Evolutionary conservation across 2,888 invertebrate species (phyloP), one percentile per base, ranked within the genome.

Genomic region (Polymixis lichenea): DNA sequence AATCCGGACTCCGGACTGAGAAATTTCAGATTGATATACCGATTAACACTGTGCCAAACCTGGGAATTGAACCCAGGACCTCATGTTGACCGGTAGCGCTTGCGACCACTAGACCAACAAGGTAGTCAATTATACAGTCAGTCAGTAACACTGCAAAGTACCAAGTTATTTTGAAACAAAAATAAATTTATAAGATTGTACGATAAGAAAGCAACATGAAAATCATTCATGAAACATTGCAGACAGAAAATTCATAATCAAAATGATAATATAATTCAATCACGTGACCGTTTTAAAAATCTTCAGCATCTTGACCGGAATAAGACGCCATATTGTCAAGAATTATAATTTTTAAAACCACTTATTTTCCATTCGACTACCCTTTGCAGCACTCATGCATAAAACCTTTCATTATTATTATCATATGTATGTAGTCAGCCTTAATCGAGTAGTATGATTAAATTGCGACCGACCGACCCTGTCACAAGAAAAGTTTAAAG

Each of bases 261-360:
- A 69, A 65, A 58, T 71, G 46, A 22, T 55, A 72, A 66, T 62
- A 51, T 3, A 51, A 67, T 66, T 51, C 67, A 22, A 9, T 5
- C 60, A 70, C 55, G 65, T 72, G 66, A 75, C 77, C 55, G 53
- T 68, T 62, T 69, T 46, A 73, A 67, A 74, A 78, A 75, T 46
- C 17, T 65, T 68, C 19, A 53, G 13, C 72, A 69, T 77, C 73
- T 82, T 80, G 77, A 72, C 77, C 74, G 78, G 75, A 77, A 77
- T 66, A 78, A 62, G 58, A 65, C 65, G 75, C 76, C 75, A 86
- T 83, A 55, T 86, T 77, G 58, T 19, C 22, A 11, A 72, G 49
- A 76, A 85, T 86, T 85, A 77, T 74, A 86, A 86, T 82, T 85
- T 87, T 77, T 75, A 82, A 87, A 80, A 66, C 13, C 32, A 69